Conservation (phyloP, 53 echinoderm and acorn worm species). For the Temnopleurus reevesii region DNA sequence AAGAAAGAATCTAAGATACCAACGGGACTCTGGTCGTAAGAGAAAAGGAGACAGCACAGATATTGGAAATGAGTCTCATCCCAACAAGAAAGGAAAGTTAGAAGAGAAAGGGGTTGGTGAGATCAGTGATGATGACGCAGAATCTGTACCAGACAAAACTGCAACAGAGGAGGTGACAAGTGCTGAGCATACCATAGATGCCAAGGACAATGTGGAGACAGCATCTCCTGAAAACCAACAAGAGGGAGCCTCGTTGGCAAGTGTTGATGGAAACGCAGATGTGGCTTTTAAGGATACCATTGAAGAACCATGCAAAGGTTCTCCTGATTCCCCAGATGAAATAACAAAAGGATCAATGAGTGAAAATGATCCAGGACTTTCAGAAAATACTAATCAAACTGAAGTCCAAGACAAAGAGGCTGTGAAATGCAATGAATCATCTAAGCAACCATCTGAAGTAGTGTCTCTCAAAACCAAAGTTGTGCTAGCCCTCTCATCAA, state of each 20-base stretch:
- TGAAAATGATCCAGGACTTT: no score
- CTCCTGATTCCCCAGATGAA: no score
- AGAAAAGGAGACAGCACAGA: background rate
- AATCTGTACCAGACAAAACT: constrained; percentile 4
- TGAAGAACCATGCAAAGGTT: no score
- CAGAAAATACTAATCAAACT: no score
- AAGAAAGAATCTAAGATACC: background rate
- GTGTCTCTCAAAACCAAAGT: background rate
- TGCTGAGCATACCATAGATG: background rate
- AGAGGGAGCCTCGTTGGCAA: no score
- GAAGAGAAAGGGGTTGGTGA: background rate
- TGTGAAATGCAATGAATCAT: background rate
- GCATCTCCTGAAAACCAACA: background rate
- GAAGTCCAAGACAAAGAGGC: no score
- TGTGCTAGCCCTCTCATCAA: background rate
- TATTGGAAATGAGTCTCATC: background rate
- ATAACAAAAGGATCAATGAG: no score
- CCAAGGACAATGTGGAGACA: background rate
- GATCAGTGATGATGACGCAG: background rate
- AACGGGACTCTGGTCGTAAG: background rate
- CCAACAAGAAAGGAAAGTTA: background rate
- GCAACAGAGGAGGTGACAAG: background rate
- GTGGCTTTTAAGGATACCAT: no score
- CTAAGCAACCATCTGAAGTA: background rate
- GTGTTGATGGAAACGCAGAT: no score